Evolutionary conservation across 64 coral and sea anemone genomes (phyloP).

Genomic region (Pocillopora verrucosa): DNA sequence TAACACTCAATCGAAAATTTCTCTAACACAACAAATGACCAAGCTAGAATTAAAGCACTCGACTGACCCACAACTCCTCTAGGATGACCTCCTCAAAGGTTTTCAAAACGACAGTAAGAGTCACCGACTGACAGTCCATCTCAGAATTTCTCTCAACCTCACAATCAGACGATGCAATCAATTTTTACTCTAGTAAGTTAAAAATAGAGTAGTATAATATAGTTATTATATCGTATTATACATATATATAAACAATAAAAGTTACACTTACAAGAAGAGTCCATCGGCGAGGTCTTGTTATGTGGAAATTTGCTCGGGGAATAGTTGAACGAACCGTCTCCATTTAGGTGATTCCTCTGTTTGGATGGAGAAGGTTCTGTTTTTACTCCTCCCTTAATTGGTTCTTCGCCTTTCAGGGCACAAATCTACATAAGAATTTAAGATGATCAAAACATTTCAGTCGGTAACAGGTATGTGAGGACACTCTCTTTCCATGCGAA

Average conservation of each 20-base stretch:
- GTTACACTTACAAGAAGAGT: slow-evolving; percentile 15
- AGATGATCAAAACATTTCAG: background rate
- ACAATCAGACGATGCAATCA: too few relatives aligned
- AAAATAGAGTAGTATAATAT: background rate
- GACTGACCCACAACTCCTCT: too few relatives aligned
- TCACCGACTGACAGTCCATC: too few relatives aligned
- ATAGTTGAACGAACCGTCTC: background rate
- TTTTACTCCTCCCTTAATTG: slow-evolving; percentile 30
- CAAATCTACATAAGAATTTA: slow-evolving; percentile 9
- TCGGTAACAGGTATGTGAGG: background rate
- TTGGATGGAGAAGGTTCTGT: slow-evolving; percentile 23
- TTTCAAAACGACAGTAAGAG: too few relatives aligned
- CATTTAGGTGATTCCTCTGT: slow-evolving; percentile 5
- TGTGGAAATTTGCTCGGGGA: slow-evolving; percentile 44
- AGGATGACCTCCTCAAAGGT: too few relatives aligned
- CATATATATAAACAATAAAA: background rate
- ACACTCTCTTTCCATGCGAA: background rate
- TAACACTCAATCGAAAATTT: too few relatives aligned
- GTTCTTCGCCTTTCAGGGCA: slow-evolving; percentile 55
- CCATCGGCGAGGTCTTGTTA: background rate
- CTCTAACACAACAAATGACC: too few relatives aligned
- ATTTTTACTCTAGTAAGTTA: too few relatives aligned
- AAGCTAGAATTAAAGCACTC: too few relatives aligned
- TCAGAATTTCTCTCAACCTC: too few relatives aligned
- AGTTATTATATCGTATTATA: background rate